Evolutionary conservation across 2,113 vertebrate species (phyloP).

Genomic region (Stictonetta naevosa): DNA sequence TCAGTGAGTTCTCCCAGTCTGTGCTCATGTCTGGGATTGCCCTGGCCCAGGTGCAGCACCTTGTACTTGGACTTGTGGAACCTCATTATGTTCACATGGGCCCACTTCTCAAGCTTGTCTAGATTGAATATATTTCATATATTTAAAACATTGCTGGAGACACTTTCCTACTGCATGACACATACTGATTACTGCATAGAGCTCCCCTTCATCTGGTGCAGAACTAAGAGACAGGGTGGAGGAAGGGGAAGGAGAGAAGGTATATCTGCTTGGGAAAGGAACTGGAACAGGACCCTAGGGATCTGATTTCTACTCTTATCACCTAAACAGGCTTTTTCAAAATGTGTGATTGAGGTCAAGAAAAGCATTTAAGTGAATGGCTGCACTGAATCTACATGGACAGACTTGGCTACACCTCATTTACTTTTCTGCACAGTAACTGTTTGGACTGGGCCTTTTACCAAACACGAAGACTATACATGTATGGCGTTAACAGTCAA

Average conservation of each 20-base stretch:
- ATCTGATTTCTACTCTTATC: neutral
- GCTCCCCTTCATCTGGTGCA: neutral
- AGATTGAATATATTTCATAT: neutral
- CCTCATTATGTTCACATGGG: no score
- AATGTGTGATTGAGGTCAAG: neutral
- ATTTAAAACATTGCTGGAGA: neutral
- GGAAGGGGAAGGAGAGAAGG: neutral
- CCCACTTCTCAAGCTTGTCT: no score
- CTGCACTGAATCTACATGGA: neutral
- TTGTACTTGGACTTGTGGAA: no score
- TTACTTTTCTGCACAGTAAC: neutral
- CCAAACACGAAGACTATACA: neutral
- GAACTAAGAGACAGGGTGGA: neutral
- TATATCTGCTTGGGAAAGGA: neutral
- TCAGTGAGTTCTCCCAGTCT: no score
- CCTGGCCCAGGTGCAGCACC: no score
- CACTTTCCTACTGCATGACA: neutral
- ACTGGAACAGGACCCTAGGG: neutral
- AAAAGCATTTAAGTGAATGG: neutral
- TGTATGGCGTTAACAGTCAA: accelerated
- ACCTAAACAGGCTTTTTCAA: neutral
- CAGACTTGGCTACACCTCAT: neutral
- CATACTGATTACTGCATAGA: neutral
- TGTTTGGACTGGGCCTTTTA: neutral
- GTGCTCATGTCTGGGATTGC: no score